Base-by-base conservation (phyloP, 1,140 invertebrate genomes). In the Hestina assimilis region DNA sequence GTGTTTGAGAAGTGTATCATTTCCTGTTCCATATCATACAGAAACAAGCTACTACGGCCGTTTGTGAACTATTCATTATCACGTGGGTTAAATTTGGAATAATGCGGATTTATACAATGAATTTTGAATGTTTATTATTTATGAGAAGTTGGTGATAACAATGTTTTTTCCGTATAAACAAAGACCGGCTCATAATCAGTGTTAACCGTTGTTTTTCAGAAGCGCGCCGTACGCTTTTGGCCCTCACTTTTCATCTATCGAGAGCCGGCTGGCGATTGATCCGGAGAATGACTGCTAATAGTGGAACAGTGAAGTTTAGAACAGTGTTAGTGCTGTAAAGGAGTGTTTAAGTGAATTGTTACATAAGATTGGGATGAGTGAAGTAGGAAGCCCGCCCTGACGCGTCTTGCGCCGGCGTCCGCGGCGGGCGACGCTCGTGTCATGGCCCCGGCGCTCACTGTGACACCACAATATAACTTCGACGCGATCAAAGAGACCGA, bases 371-470 rank as follows among this genome's bases (percentile, higher is more conserved):
- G 68, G 63, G 51, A 82, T 84, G 78, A 66, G 69, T 53, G 69
- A 73, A 65, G 51, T 63, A 35, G 71, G 68, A 67, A 80, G 78
- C 69, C 72, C 78, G 83, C 73, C 79, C 70, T 82, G 81, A 81
- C 74, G 78, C 70, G 71, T 57, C 65, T 64, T 65, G 75, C 80
- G 75, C 73, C 77, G 75, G 79, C 75, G 80, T 76, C 78, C 77
- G 78, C 66, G 79, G 75, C 82, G 77, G 79, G 79, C 74, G 69
- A 71, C 60, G 72, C 75, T 75, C 75, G 72, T 76, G 76, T 78
- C 80, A 91, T 91, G 90, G 91, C 90, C 85, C 91, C 90, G 80
- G 90, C 90, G 80, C 90, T 91, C 58, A 86, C 89, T 26, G 86
- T 89, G 76, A 84, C 89, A 73, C 75, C 74, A 41, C 72, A 75